Evolutionary conservation across 2,113 vertebrate species (phyloP).

Genomic region (Ammodytes marinus): DNA sequence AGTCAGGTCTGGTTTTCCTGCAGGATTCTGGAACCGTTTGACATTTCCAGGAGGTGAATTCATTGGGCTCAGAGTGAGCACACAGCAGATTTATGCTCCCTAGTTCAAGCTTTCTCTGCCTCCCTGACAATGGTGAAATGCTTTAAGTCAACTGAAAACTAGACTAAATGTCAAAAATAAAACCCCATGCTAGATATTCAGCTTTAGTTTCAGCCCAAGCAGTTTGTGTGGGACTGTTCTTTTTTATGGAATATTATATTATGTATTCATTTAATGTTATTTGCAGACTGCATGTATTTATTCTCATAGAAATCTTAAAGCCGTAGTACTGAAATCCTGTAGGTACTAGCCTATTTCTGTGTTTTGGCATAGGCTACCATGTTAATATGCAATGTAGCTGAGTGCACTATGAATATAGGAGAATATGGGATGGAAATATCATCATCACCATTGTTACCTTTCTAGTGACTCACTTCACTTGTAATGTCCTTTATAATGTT

Average conservation of each 20-base stretch:
- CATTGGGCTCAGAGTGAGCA: background rate
- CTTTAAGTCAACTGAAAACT: background rate
- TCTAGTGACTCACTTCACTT: no score
- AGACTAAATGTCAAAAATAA: background rate
- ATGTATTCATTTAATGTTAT: background rate
- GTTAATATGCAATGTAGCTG: no score
- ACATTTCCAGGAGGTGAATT: background rate
- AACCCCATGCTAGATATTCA: background rate
- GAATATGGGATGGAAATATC: no score
- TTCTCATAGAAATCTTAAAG: background rate
- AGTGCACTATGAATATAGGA: no score
- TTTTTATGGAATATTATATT: background rate
- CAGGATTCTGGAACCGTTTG: background rate
- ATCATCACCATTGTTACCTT: no score
- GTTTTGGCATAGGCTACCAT: no score
- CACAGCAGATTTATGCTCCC: background rate
- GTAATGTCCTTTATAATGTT: no score
- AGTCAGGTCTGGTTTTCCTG: background rate
- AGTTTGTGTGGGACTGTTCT: background rate
- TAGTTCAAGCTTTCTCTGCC: background rate
- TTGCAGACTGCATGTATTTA: background rate
- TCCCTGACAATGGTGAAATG: conserved; percentile 12
- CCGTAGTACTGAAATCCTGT: no score
- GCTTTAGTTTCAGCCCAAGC: background rate
- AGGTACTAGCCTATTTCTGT: no score